phyloP scores from a whole-genome alignment of 2,888 invertebrate genomes.

The Melipona bicolor region DNA sequence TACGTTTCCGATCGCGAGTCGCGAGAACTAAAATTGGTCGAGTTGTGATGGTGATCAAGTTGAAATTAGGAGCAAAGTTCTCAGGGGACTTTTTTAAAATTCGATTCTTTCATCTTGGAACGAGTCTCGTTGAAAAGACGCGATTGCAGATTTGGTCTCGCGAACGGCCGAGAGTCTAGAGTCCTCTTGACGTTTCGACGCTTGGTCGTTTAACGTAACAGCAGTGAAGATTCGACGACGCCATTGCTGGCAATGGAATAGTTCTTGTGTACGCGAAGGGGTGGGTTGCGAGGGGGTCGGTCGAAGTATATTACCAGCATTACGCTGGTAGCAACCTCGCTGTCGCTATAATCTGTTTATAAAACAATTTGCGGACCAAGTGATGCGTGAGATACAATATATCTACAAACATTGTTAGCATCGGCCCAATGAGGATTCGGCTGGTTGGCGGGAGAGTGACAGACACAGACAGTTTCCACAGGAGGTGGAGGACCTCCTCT shows the following conservation, averaged over 20 bases:
- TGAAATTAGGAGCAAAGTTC: too few species aligned
- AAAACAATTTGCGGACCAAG: conserved; percentile 91
- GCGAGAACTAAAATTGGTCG: neutral
- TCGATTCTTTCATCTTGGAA: neutral
- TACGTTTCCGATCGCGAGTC: neutral
- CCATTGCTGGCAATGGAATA: conserved; percentile 50
- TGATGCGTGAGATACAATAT: conserved; percentile 88
- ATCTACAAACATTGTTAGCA: conserved; percentile 85
- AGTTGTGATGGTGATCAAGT: neutral
- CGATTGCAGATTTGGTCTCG: neutral
- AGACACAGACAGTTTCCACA: conserved; percentile 29
- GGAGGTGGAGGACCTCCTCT: conserved; percentile 49
- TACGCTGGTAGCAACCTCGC: conserved; percentile 83
- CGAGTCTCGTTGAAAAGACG: neutral
- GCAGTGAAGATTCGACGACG: conserved; percentile 28
- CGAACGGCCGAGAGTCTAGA: neutral
- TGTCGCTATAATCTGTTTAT: conserved; percentile 91
- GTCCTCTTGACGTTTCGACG: conserved; percentile 11
- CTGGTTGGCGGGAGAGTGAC: conserved; percentile 69
- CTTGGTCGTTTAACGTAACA: neutral
- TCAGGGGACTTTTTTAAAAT: too few species aligned
- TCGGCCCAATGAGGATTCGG: conserved; percentile 84
- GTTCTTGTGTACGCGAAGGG: conserved; percentile 51
- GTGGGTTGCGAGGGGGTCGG: conserved; percentile 51
- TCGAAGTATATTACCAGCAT: conserved; percentile 74